Conservation (phyloP, 2,888 invertebrate genomes). For the Volucella bombylans region DNA sequence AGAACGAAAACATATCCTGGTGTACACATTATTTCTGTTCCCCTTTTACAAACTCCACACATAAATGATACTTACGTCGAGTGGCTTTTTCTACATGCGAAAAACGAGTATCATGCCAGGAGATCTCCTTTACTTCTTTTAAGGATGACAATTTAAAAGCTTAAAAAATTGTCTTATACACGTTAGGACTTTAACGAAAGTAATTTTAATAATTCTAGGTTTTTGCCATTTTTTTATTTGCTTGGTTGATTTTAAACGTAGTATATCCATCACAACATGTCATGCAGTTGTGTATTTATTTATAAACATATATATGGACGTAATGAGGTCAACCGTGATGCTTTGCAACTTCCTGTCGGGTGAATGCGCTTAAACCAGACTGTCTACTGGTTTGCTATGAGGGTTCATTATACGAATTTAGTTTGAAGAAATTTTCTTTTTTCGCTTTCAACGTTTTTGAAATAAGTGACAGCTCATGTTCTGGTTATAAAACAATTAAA, state of each 20-base stretch:
- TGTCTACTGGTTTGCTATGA: constrained; percentile 53
- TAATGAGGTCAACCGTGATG: constrained; percentile 60
- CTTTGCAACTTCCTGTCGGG: constrained; percentile 47
- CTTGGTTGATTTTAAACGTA: neutral
- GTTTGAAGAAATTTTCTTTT: constrained; percentile 12
- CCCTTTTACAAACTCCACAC: constrained; percentile 1
- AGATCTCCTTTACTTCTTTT: constrained; percentile 36
- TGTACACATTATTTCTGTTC: neutral
- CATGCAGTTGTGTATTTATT: constrained; percentile 4
- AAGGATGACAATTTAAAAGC: constrained; percentile 42
- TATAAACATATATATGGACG: constrained; percentile 21
- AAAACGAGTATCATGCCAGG: constrained; percentile 22
- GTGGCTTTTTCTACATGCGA: constrained; percentile 6
- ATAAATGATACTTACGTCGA: constrained; percentile 17
- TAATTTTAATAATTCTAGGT: constrained; percentile 59
- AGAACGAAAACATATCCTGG: constrained; percentile 1
- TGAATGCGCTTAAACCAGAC: constrained; percentile 54
- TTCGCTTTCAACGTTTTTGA: constrained; percentile 26
- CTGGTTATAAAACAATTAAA: constrained; percentile 1
- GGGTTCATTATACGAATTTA: constrained; percentile 50
- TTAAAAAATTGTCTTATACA: constrained; percentile 22
- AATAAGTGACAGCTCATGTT: constrained; percentile 44
- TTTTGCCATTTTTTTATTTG: constrained; percentile 9
- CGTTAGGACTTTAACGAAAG: constrained; percentile 57
- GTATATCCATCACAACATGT: constrained; percentile 48